These are phyloP conservation scores for Cantharis rustica DNA, from an alignment of 2,888 invertebrate species.

Conservation along the genomic window DNA sequence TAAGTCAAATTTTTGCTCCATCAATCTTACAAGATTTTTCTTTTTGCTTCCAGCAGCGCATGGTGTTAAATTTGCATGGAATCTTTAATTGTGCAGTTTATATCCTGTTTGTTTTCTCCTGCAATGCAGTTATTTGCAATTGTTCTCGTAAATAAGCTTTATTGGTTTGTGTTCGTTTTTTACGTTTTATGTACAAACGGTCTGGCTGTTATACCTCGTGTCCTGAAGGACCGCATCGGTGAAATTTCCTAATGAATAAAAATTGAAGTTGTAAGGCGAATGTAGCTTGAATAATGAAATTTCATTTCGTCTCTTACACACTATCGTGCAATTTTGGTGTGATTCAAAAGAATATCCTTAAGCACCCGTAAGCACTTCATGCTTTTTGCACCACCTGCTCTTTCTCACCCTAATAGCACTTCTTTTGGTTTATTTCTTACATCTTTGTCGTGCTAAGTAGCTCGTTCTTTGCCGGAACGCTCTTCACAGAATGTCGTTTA, in stretches of 20 bases:
- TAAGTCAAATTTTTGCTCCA: constrained; percentile 6
- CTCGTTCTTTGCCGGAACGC: constrained; percentile 38
- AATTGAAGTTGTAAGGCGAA: background rate
- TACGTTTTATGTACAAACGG: background rate
- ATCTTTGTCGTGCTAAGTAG: constrained; percentile 44
- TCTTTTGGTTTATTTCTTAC: constrained; percentile 39
- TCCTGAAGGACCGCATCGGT: background rate
- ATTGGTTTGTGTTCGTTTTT: constrained; percentile 12
- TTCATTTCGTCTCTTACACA: constrained; percentile 6
- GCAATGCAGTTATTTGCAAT: constrained; percentile 32
- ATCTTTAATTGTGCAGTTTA: constrained; percentile 8
- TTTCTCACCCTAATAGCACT: constrained; percentile 45
- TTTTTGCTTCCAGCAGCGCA: background rate
- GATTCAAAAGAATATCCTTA: constrained; percentile 23
- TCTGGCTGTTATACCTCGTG: constrained; percentile 3
- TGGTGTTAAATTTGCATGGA: background rate
- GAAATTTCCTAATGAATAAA: background rate
- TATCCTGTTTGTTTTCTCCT: constrained; percentile 15
- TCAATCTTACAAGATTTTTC: background rate
- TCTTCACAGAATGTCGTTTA: constrained; percentile 47
- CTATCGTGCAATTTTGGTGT: constrained; percentile 20
- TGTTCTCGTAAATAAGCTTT: constrained; percentile 23
- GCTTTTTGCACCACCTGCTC: constrained; percentile 45
- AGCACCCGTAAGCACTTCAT: constrained; percentile 29
- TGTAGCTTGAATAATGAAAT: constrained; percentile 18